Evolutionary conservation across 2,888 invertebrate genomes (phyloP), one percentile per base, ranked within the genome.

Genomic region (Drosophila nr. medialis): DNA sequence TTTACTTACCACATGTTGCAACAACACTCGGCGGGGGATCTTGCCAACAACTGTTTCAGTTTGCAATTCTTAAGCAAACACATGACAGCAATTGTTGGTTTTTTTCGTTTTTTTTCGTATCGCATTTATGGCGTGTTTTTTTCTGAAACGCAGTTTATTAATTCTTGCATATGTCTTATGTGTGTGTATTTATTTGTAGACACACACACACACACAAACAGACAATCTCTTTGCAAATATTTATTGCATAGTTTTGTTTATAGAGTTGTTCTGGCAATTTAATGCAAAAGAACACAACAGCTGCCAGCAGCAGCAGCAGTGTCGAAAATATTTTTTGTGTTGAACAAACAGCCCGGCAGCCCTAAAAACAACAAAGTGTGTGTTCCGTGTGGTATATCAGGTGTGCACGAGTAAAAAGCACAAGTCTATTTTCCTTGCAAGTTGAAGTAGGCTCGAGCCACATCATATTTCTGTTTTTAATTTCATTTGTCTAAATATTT

Each of bases 81-180:
- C 55, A 69, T 60, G 62, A 50, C 63, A 61, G 40, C 60, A 65
- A 65, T 63, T 64, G 45, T 58, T 65, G 21, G 48, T 60, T 42
- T 18, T 21, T 5, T 21, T n/a, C 30, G 2, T 29, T 29, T 48
- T n/a, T 11, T 58, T 32, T 36, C 30, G 48, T 48, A 30, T 49
- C 34, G 15, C 40, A 59, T 74, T 73, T 64, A 59, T 59, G 29
- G 56, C 56, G 51, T 54, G 24, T 45, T 45, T 45, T 63, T 74
- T 55, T 75, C 68, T 78, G 75, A 63, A 72, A 75, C 79, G 80
- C 76, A 78, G 68, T 78, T 79, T 75, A 75, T 58, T 63, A 64
- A 51, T 72, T 75, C 56, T 78, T 72, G 75, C 61, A 64, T 6
- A 15, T 21, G 45, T 21, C 21, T 45, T 7, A 21, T 29, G 21